phyloP scores from a whole-genome alignment of 1,140 invertebrate species.

The Nephotettix cincticeps region DNA sequence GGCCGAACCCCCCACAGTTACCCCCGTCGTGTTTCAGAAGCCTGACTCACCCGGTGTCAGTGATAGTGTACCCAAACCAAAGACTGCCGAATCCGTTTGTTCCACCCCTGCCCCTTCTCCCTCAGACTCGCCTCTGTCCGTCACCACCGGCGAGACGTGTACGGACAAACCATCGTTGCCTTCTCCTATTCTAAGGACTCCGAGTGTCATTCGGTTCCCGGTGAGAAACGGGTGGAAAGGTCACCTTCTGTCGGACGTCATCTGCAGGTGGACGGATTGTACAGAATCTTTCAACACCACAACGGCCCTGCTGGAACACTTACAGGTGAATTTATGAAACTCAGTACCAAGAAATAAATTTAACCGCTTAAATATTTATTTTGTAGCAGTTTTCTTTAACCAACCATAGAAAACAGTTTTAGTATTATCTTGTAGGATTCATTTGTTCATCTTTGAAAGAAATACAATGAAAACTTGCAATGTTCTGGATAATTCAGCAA shows the following conservation, averaged over 20 bases:
- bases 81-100: background rate
- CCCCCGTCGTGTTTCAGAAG: background rate
- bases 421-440: too few relatives aligned
- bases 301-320: constrained; percentile 81
- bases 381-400: too few relatives aligned
- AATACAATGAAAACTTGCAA: too few relatives aligned
- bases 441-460: too few relatives aligned
- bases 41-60: background rate
- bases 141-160: background rate
- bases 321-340: constrained; percentile 61
- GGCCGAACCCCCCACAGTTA: background rate
- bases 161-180: constrained; percentile 20
- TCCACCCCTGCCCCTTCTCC: background rate
- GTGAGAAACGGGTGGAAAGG: constrained; percentile 51
- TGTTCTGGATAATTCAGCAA: too few relatives aligned
- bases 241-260: constrained; percentile 51
- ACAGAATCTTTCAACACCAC: constrained; percentile 71
- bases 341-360: too few relatives aligned
- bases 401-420: too few relatives aligned
- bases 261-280: constrained; percentile 86
- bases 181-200: constrained; percentile 69
- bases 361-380: too few relatives aligned
- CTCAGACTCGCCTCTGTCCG: background rate
- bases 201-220: constrained; percentile 76
- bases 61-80: background rate